phyloP scores from a whole-genome alignment of 2,888 invertebrate genomes.

The Xanthia togata region DNA sequence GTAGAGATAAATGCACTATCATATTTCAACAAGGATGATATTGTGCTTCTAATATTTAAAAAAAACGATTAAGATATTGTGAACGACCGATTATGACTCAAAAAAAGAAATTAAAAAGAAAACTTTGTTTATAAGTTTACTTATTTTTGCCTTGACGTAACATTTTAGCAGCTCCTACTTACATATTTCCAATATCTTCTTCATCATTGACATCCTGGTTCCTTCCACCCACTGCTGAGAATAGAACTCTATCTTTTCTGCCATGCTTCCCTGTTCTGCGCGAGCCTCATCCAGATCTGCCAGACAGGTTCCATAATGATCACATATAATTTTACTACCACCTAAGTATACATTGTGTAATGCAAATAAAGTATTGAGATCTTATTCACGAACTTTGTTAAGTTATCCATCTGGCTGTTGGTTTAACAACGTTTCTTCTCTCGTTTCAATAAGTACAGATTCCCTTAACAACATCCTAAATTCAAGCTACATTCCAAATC shows the following conservation, averaged over 20 bases:
- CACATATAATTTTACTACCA: too few relatives aligned
- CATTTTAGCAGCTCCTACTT: neutral
- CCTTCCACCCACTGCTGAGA: neutral
- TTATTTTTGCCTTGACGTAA: constrained; percentile 8
- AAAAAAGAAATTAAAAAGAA: constrained; percentile 1
- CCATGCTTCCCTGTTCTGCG: neutral
- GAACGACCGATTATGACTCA: neutral
- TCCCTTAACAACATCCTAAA: constrained; percentile 15
- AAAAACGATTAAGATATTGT: constrained; percentile 34
- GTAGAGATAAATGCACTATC: constrained; percentile 45
- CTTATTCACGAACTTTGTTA: neutral
- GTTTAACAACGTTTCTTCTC: neutral
- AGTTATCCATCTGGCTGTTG: too few relatives aligned
- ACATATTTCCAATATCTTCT: neutral
- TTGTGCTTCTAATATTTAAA: constrained; percentile 3
- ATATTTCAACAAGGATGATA: constrained; percentile 35
- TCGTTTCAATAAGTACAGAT: neutral
- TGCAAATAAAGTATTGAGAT: too few relatives aligned
- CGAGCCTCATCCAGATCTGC: too few relatives aligned
- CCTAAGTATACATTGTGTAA: too few relatives aligned
- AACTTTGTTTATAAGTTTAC: neutral
- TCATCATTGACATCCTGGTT: neutral
- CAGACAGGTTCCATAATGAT: too few relatives aligned
- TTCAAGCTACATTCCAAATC: constrained; percentile 19
- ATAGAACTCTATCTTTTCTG: neutral